Percentiles rank a stretch among this genome's conserved stretches.
Conservation (phyloP, 2,113 vertebrate species). For the Chlamydotis undulata region DNA sequence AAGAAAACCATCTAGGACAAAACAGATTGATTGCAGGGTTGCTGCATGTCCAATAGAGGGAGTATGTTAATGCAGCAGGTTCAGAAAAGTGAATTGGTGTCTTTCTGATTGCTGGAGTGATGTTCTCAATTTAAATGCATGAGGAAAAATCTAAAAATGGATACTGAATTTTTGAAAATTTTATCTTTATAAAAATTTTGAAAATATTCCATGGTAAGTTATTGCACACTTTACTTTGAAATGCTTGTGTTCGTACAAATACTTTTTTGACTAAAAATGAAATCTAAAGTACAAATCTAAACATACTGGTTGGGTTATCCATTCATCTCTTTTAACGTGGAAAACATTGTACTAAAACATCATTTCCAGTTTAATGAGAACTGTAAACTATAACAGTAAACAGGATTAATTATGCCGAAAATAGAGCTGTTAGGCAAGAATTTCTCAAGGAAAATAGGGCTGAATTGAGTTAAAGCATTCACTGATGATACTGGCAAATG, state of each 20-base stretch:
- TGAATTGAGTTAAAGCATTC: not conserved
- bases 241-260: not conserved
- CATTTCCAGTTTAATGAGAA: not conserved
- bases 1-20: not conserved
- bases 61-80: not conserved
- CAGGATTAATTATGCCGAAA: not conserved
- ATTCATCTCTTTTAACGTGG: not conserved
- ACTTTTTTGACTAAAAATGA: not conserved
- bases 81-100: not conserved
- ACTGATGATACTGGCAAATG: not conserved
- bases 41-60: slow-evolving; percentile 17
- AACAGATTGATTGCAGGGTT: not conserved
- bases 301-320: not conserved
- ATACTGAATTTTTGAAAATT: not conserved
- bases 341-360: not conserved
- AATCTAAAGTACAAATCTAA: not conserved
- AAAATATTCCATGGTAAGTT: not conserved
- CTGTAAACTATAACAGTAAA: not conserved
- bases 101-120: not conserved
- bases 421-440: not conserved
- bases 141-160: not conserved
- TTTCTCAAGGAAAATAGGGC: not conserved
- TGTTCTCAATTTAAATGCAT: not conserved
- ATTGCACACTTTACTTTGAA: not conserved
- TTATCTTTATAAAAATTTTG: not conserved